phyloP scores from a whole-genome alignment of 2,888 invertebrate genomes.

The Abscondita cerata region DNA sequence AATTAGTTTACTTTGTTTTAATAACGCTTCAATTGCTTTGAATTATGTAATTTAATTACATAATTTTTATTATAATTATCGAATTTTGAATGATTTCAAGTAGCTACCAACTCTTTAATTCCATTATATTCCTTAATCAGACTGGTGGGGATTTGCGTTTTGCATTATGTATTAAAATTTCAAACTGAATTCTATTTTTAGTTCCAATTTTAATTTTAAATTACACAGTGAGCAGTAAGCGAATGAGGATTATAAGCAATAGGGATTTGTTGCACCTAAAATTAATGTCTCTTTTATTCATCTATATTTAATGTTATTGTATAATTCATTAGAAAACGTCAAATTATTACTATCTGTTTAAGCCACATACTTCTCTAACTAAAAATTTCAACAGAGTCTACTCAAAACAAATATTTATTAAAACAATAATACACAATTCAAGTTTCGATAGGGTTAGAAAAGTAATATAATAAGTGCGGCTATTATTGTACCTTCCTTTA shows the following conservation, averaged over 20 bases:
- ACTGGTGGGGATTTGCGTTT: not conserved
- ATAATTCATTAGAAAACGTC: conserved; percentile 5
- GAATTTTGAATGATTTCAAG: not conserved
- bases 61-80: not conserved
- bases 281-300: conserved; percentile 16
- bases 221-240: conserved; percentile 8
- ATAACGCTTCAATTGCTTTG: too few relatives aligned
- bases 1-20: too few relatives aligned
- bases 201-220: conserved; percentile 24
- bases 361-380: too few relatives aligned
- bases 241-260: conserved; percentile 18
- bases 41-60: too few relatives aligned
- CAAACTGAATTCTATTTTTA: conserved; percentile 17
- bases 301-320: conserved; percentile 14
- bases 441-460: too few relatives aligned
- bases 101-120: not conserved
- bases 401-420: too few relatives aligned
- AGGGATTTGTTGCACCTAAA: conserved; percentile 16
- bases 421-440: too few relatives aligned
- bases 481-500: too few relatives aligned
- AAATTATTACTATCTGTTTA: too few relatives aligned
- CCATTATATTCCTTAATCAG: conserved; percentile 5
- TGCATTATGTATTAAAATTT: conserved; percentile 15
- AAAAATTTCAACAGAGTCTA: too few relatives aligned
- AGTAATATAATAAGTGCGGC: too few relatives aligned